A percentile compares a stretch with the other conserved stretches of the same genome.
These are phyloP conservation scores for Pogonomyrmex barbatus DNA, from an alignment of 1,140 invertebrate genomes.

Conservation along the genomic window DNA sequence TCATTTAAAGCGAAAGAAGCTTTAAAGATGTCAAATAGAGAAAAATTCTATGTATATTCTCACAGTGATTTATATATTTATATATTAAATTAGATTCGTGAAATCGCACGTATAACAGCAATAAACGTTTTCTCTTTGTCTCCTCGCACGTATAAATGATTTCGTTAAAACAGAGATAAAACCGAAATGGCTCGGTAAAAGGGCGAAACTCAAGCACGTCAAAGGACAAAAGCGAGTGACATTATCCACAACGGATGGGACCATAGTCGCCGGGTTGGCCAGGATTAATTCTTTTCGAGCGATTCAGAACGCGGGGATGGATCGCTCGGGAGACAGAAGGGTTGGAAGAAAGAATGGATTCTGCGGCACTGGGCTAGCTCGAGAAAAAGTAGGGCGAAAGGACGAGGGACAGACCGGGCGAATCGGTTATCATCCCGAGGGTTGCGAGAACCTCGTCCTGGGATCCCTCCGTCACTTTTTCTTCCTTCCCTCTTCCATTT, in stretches of 20 bases:
- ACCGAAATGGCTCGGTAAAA: conserved; percentile 5
- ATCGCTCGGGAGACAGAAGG: conserved; percentile 59
- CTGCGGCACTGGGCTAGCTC: conserved; percentile 11
- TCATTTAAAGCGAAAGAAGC: background rate
- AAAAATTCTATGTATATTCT: background rate
- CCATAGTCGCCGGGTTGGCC: conserved; percentile 42
- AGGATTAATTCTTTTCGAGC: conserved; percentile 67
- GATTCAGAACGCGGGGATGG: conserved; percentile 52
- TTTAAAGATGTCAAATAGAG: background rate
- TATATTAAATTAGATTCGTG: background rate
- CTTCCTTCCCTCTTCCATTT: conserved; percentile 65
- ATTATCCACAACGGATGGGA: conserved; percentile 54
- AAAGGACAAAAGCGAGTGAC: conserved; percentile 53
- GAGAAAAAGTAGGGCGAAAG: conserved; percentile 71
- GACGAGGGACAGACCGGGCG: conserved; percentile 59
- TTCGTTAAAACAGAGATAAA: conserved; percentile 14
- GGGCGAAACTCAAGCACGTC: conserved; percentile 36
- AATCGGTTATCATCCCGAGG: conserved; percentile 76
- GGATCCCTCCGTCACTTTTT: conserved; percentile 44
- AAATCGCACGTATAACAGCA: background rate
- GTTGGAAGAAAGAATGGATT: conserved; percentile 48
- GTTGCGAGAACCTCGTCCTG: conserved; percentile 66
- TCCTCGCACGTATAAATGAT: background rate
- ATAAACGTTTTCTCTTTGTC: background rate
- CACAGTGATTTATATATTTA: background rate